A percentile compares a stretch with the other conserved stretches of the same genome.
These are phyloP conservation scores for Corydoras maculifer DNA, from an alignment of 2,113 vertebrate species.

Conservation along the genomic window DNA sequence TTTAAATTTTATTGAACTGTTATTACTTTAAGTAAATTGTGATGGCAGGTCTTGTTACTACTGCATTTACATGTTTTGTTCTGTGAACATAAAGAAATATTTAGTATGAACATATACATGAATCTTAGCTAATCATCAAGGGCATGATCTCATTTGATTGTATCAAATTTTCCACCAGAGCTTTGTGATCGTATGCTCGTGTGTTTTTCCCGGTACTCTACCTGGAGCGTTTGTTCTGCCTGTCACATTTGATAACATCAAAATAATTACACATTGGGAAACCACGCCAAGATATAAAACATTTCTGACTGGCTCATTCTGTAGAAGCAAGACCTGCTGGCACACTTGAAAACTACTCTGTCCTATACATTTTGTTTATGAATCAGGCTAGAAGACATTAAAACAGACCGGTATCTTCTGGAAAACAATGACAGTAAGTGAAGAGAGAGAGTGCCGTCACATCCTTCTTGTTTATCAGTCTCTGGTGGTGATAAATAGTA, in stretches of 20 bases:
- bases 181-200: not conserved
- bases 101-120: too few species aligned
- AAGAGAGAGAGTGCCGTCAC: not conserved
- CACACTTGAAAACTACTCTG: not conserved
- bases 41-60: too few species aligned
- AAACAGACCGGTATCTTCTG: conserved; percentile 3
- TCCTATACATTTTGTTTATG: not conserved
- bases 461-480: conserved; percentile 14
- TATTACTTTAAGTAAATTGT: too few species aligned
- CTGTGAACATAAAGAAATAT: too few species aligned
- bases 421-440: not conserved
- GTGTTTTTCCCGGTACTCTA: conserved; percentile 14
- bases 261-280: conserved; percentile 17
- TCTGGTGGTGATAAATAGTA: conserved; percentile 23
- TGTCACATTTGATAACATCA: conserved; percentile 12
- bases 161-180: conserved; percentile 11
- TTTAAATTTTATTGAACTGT: too few species aligned
- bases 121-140: not conserved
- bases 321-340: not conserved
- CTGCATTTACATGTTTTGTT: too few species aligned
- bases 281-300: not conserved
- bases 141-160: not conserved
- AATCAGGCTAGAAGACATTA: not conserved
- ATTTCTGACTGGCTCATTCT: not conserved
- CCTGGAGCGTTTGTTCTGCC: conserved; percentile 13